Evolutionary conservation across 2,113 vertebrate species (phyloP).

Genomic region (Zosterops japonicus): DNA sequence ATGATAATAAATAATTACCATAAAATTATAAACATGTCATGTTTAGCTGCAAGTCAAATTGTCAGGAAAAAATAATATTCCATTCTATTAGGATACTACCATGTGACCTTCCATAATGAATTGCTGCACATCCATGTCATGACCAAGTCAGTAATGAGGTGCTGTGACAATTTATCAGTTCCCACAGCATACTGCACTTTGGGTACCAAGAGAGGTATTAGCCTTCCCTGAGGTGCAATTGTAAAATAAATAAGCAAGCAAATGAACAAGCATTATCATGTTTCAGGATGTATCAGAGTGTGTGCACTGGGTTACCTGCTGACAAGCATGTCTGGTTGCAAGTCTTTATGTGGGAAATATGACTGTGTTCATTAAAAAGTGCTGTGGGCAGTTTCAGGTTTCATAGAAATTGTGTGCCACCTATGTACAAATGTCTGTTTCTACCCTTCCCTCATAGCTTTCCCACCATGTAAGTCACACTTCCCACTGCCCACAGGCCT

Average conservation of each 20-base stretch:
- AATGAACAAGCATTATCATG: neutral
- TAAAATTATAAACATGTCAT: neutral
- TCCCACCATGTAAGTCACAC: neutral
- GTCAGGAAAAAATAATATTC: neutral
- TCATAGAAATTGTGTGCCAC: neutral
- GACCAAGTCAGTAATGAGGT: neutral
- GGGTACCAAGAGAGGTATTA: neutral
- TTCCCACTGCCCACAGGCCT: neutral
- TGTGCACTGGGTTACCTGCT: neutral
- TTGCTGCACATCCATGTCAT: neutral
- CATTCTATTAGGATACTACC: neutral
- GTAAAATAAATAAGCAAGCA: neutral
- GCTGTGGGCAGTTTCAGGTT: neutral
- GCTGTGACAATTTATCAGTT: neutral
- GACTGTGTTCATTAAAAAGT: neutral
- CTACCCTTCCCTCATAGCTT: neutral
- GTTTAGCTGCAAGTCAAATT: neutral
- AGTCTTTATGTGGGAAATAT: neutral
- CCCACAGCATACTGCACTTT: neutral
- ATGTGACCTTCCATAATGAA: neutral
- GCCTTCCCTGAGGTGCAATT: neutral
- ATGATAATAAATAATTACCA: neutral
- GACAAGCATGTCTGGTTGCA: neutral
- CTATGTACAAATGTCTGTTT: neutral
- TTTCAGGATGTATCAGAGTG: neutral